Percentiles rank a stretch among this genome's conserved stretches.
Evolutionary conservation across 2,113 vertebrate genomes (phyloP).

Genomic region (Tympanuchus pallidicinctus): DNA sequence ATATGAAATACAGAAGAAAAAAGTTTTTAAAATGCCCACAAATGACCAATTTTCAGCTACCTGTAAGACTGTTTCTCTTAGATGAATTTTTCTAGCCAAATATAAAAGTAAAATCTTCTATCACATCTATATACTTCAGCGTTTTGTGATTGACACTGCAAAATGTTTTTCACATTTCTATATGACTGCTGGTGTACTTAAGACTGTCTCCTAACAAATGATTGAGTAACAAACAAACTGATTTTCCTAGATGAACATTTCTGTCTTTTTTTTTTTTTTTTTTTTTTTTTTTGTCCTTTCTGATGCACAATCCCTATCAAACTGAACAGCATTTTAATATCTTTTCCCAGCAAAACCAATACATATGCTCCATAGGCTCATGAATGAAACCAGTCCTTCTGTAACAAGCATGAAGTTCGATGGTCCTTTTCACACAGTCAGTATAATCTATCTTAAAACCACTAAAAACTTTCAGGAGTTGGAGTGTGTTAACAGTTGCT

Average conservation of each 20-base stretch:
- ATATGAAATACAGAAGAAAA: not conserved
- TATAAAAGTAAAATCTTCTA: not conserved
- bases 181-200: not conserved
- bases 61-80: not conserved
- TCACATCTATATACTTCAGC: not conserved
- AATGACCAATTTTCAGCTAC: not conserved
- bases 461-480: not conserved
- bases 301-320: too few species aligned
- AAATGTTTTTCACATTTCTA: not conserved
- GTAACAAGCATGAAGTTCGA: not conserved
- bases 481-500: not conserved
- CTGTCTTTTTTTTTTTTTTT: not conserved
- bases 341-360: not conserved
- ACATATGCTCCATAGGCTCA: not conserved
- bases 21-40: not conserved
- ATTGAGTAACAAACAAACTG: not conserved
- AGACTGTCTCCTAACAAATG: not conserved
- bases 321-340: not conserved
- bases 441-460: not conserved
- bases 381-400: not conserved
- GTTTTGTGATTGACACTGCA: not conserved
- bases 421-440: not conserved
- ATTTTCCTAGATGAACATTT: not conserved
- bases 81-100: not conserved
- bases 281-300: not conserved